Conservation (phyloP, 2,797 vertebrate genomes). For the Intellagama lesueurii region DNA sequence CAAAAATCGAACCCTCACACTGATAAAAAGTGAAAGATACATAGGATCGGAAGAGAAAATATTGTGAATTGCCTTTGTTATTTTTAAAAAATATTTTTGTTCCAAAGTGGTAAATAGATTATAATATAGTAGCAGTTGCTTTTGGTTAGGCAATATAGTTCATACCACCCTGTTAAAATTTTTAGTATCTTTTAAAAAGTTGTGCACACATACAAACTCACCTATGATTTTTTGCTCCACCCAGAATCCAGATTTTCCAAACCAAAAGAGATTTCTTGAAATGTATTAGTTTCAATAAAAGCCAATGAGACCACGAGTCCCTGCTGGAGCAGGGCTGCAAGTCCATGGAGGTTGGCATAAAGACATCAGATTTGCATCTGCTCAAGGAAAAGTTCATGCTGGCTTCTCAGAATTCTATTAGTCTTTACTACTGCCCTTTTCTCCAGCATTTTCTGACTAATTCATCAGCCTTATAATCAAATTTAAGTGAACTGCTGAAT, state of each 20-base stretch:
- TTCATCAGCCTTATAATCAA: constrained; percentile 1
- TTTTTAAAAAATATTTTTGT: too few species aligned
- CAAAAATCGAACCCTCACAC: neutral
- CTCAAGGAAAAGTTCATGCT: neutral
- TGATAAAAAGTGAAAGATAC: neutral
- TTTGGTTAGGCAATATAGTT: neutral
- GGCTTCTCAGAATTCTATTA: constrained; percentile 9
- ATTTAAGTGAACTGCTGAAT: constrained; percentile 18
- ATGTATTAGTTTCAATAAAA: neutral
- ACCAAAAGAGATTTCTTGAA: neutral
- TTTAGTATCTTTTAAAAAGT: neutral
- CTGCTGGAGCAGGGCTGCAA: neutral
- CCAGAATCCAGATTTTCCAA: neutral
- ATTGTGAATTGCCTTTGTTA: neutral
- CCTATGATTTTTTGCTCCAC: neutral
- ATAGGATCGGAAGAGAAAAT: neutral
- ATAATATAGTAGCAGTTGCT: neutral
- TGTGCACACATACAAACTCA: neutral
- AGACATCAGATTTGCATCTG: constrained; percentile 1
- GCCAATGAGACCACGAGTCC: neutral
- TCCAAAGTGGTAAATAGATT: too few species aligned
- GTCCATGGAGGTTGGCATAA: neutral
- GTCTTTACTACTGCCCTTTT: neutral
- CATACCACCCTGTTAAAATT: neutral
- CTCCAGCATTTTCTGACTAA: neutral